Conservation (phyloP, 2,797 vertebrate genomes). For the Lepidocolaptes lacrymiger region DNA sequence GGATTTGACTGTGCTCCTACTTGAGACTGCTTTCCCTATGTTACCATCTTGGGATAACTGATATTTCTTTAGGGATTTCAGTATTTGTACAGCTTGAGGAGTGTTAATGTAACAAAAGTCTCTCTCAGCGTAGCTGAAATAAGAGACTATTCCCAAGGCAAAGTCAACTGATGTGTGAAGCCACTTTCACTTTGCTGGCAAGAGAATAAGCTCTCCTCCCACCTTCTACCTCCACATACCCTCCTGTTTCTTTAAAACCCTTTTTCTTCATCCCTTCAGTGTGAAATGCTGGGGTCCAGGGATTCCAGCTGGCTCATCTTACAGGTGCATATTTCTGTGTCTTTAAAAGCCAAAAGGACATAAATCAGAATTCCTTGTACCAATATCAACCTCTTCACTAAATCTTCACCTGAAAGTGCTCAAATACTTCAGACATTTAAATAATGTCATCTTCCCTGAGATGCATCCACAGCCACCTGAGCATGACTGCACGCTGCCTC, state of each 20-base stretch:
- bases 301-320: not conserved
- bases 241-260: not conserved
- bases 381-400: not conserved
- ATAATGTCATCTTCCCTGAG: not conserved
- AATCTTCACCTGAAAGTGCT: not conserved
- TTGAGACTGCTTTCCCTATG: not conserved
- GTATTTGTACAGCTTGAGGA: conserved; percentile 37
- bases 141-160: not conserved
- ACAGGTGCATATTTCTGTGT: not conserved
- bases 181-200: not conserved
- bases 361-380: not conserved
- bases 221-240: not conserved
- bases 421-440: not conserved
- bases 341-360: not conserved
- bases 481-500: not conserved
- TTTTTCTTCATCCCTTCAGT: not conserved
- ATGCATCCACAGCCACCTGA: not conserved
- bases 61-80: conserved; percentile 40
- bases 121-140: not conserved
- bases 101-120: not conserved
- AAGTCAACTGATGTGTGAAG: not conserved
- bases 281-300: not conserved
- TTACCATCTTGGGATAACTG: not conserved
- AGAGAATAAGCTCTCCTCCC: not conserved
- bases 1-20: not conserved